Evolutionary conservation across 2,113 vertebrate genomes (phyloP).

Genomic region (Myotis yumanensis): DNA sequence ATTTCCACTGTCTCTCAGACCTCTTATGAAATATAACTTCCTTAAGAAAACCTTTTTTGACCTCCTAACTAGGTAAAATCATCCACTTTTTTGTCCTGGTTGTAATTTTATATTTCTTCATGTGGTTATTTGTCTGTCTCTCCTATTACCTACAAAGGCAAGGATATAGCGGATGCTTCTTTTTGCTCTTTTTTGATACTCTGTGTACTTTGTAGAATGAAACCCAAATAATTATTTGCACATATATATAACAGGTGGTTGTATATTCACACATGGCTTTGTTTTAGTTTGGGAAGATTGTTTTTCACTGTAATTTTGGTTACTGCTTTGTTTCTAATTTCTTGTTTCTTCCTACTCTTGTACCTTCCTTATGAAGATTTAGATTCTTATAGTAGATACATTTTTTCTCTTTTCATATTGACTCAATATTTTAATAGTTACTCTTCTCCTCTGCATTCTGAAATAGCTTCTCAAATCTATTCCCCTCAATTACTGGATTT

Average conservation of each 20-base stretch:
- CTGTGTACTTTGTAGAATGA: neutral
- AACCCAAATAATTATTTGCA: neutral
- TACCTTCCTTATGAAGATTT: neutral
- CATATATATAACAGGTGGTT: neutral
- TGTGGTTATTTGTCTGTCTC: neutral
- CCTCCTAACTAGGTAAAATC: neutral
- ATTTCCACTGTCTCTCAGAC: neutral
- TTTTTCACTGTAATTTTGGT: neutral
- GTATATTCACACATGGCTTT: neutral
- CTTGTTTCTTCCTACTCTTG: neutral
- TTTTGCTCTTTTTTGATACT: neutral
- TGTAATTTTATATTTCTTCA: constrained; percentile 3
- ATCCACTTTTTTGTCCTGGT: neutral
- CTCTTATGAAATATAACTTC: neutral
- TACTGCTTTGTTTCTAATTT: neutral
- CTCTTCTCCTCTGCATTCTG: neutral
- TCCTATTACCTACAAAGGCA: neutral
- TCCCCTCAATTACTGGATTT: neutral
- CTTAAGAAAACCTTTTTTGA: neutral
- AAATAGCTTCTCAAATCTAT: neutral
- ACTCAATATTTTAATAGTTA: neutral
- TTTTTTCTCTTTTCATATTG: neutral
- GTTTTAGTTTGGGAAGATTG: neutral
- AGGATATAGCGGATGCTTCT: neutral
- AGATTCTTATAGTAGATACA: neutral